Evolutionary conservation across 2,888 invertebrate species (phyloP), one percentile per base, ranked within the genome.

Genomic region (Volucella inflata): DNA sequence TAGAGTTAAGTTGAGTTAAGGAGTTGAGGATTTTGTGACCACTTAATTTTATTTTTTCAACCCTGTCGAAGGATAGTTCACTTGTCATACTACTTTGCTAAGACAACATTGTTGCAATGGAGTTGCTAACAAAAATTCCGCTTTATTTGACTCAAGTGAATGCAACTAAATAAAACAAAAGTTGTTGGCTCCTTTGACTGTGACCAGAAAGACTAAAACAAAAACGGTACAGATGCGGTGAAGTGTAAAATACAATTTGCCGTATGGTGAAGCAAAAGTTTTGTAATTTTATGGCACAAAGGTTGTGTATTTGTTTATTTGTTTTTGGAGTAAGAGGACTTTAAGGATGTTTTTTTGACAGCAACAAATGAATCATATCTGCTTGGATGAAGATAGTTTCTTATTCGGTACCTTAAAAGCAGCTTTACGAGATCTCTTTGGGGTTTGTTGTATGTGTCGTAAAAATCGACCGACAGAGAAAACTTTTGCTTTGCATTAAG

Each of bases 401-500:
- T 50, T 44, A 11, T 59, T 60, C 77, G 60, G 21, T 17, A 36
- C 9, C 59, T 77, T 67, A 71, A 72, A 77, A 71, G 48, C 42
- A 8, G 50, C 71, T 77, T 82, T 77, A 77, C 36, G 82, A 77
- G 42, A 42, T 44, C 60, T 44, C 65, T 77, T 44, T 16, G 76
- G 65, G 21, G 21, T 21, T 21, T 21, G 21, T 21, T 4, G 21
- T 21, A 21, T 21, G 21, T 1, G 2, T 21, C 21, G 21, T 21
- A 21, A 21, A 21, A 21, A 2, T 21, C 21, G 21, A 21, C 21
- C 21, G 21, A 21, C 21, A 3, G 21, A 21, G 21, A 21, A 3
- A 21, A 21, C 21, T 1, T 21, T 21, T 21, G 3, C 21, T 21
- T 21, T 21, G 21, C 2, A 21, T 21, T 2, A 21, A 2, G 1